phyloP scores from a whole-genome alignment of 2,113 vertebrate species.

The Leptocoma aspasia region DNA sequence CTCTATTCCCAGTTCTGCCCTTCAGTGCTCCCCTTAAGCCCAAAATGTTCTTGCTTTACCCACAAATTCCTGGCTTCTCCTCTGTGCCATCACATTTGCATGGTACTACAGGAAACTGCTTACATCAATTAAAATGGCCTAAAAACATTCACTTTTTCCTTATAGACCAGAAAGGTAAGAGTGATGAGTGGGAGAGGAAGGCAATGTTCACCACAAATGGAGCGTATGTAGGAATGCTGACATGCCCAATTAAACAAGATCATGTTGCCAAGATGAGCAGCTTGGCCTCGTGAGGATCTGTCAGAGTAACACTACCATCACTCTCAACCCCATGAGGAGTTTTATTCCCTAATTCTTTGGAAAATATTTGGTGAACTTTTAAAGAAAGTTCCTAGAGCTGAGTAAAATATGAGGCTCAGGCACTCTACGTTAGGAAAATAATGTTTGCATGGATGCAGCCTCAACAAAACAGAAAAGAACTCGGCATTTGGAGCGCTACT shows the following conservation, averaged over 20 bases:
- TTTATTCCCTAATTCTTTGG: background rate
- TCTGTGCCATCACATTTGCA: background rate
- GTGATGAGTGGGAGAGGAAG: background rate
- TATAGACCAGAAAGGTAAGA: background rate
- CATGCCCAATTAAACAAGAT: background rate
- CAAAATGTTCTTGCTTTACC: background rate
- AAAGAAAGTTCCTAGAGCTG: background rate
- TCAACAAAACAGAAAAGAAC: background rate
- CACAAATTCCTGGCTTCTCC: background rate
- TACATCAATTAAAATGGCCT: background rate
- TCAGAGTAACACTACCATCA: background rate
- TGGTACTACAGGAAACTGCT: background rate
- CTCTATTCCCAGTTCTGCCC: background rate
- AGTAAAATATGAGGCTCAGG: background rate
- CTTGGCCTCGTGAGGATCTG: background rate
- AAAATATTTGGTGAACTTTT: background rate
- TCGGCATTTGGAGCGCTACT: background rate
- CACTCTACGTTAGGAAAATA: background rate
- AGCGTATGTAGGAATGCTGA: background rate
- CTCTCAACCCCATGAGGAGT: background rate
- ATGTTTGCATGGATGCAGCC: background rate
- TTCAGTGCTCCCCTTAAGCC: background rate
- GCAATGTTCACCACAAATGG: background rate
- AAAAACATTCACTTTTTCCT: background rate
- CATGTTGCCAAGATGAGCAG: accelerated